These are phyloP conservation scores for Stegastes partitus DNA, from an alignment of 2,113 vertebrate species.

Conservation along the genomic window DNA sequence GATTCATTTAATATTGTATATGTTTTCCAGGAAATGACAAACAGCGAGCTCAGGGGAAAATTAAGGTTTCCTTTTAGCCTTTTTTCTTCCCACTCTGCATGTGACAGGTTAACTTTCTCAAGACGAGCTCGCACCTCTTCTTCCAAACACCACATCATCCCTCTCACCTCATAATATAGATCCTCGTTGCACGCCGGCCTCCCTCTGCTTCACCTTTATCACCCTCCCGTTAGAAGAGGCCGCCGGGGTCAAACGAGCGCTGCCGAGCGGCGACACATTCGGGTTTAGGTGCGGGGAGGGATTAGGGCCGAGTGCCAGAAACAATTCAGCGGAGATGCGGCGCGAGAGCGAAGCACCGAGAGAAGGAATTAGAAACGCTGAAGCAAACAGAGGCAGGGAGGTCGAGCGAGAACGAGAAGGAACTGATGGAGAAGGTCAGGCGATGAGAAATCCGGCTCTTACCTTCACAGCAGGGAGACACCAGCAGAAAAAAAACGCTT, in stretches of 20 bases:
- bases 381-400: background rate
- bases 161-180: background rate
- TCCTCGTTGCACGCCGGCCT: background rate
- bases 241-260: slow-evolving; percentile 25
- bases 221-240: background rate
- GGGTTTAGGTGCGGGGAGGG: background rate
- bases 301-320: background rate
- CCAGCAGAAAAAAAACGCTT: background rate
- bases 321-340: background rate
- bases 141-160: background rate
- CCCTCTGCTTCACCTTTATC: slow-evolving; percentile 6
- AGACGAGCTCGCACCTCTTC: background rate
- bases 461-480: accelerated
- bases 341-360: background rate
- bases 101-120: no score
- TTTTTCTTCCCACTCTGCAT: no score
- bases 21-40: slow-evolving; percentile 10
- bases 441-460: slow-evolving; percentile 1
- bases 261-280: background rate
- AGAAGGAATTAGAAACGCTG: background rate
- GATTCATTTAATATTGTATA: background rate
- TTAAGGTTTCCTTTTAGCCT: no score
- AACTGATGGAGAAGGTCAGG: background rate
- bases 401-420: background rate
- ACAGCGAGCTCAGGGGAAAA: background rate